Evolutionary conservation across 2,888 invertebrate species (phyloP).

Genomic region (Cataglyphis rosenhaueri): DNA sequence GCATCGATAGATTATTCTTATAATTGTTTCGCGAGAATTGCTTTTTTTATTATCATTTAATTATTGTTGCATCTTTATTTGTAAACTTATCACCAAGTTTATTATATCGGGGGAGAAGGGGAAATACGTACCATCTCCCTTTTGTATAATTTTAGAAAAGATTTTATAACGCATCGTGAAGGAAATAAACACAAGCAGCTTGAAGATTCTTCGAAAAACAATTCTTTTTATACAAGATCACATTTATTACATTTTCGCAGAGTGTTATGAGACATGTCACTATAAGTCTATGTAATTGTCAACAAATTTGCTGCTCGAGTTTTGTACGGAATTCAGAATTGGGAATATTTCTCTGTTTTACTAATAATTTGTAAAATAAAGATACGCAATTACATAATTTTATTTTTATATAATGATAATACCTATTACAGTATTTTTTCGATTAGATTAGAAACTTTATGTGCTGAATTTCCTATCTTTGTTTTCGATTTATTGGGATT

Average conservation of each 20-base stretch:
- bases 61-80: conserved; percentile 19
- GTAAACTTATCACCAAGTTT: not conserved
- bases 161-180: conserved; percentile 22
- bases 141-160: conserved; percentile 6
- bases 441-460: conserved; percentile 82
- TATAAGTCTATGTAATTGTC: conserved; percentile 48
- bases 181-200: conserved; percentile 43
- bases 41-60: conserved; percentile 14
- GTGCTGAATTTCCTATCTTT: conserved; percentile 68
- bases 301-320: conserved; percentile 53
- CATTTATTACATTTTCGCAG: conserved; percentile 36
- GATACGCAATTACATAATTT: conserved; percentile 78
- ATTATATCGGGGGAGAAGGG: not conserved
- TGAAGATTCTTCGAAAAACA: conserved; percentile 56
- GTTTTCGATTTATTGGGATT: conserved; percentile 30
- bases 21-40: not conserved
- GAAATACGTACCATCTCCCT: not conserved
- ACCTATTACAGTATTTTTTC: conserved; percentile 85
- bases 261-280: conserved; percentile 50
- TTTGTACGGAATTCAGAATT: conserved; percentile 54
- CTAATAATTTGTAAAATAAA: conserved; percentile 79
- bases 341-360: conserved; percentile 73
- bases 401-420: conserved; percentile 83
- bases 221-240: conserved; percentile 61
- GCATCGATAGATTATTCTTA: not conserved